These are phyloP conservation scores for Canis aureus DNA, from an alignment of 2,113 vertebrate species.

Conservation along the genomic window DNA sequence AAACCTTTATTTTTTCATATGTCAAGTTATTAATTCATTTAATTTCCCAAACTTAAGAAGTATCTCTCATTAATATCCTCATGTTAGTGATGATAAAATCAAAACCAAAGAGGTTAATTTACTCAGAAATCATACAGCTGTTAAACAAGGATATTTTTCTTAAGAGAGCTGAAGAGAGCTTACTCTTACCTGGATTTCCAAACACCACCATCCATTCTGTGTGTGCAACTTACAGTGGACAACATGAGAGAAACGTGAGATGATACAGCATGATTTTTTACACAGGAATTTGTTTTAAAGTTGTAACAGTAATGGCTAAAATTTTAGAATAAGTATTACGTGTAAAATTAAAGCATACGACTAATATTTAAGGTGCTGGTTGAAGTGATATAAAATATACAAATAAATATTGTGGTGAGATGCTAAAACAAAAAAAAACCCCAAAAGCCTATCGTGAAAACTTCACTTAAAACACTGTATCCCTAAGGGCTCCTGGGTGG, in stretches of 20 bases:
- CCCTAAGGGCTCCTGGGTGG: background rate
- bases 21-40: background rate
- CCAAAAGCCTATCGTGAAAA: background rate
- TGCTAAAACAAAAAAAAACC: background rate
- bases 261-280: background rate
- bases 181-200: background rate
- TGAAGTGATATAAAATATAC: background rate
- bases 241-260: background rate
- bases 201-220: background rate
- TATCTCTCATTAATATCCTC: background rate
- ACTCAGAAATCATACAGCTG: background rate
- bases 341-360: background rate
- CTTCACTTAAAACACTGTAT: background rate
- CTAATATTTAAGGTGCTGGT: background rate
- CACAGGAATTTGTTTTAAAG: background rate
- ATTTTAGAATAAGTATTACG: background rate
- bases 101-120: background rate
- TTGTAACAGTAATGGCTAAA: background rate
- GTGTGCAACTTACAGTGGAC: accelerated
- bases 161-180: background rate
- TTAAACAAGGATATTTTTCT: background rate
- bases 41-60: background rate
- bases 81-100: background rate
- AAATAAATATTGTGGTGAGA: background rate
- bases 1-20: background rate